Base-by-base conservation (phyloP, 1,140 invertebrate genomes). In the Drosophila orosa region DNA sequence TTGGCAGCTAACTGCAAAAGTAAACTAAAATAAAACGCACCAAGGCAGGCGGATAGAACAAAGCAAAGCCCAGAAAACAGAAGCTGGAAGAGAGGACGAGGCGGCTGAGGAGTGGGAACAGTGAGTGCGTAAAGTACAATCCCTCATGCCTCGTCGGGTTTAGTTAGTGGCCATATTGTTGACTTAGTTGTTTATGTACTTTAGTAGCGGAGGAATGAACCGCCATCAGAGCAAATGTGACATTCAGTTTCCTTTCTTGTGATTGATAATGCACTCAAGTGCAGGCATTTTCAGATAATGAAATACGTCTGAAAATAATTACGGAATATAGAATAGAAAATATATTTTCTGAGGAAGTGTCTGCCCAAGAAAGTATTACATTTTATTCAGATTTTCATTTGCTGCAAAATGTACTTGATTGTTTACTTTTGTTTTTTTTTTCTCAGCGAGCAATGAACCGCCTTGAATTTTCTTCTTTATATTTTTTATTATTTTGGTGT, bases 21-120 rank as follows among this genome's bases (percentile, higher is more conserved):
- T 62, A 62, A 62, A 62, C 50, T 17, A 3, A 57, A 62, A 62
- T 62, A 39, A 39, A 61, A 61, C 58, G 47, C 47, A 61, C 13
- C 48, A 37, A 56, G 24, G n/a, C 24, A 56, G 17, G 59, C 59
- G 48, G 59, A 37, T 19, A 61, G 48, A 56, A 62, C 60, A 62
- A 62, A 62, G 60, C 17, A 27, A 56, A 27, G 13, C 31, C 33
- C 57, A 59, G 13, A 62, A 39, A 56, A 39, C 35, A 27, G 48
- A 37, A 39, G 50, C 33, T 56, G 59, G 33, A 39, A 1, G 2
- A 27, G 58, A 3, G 42, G n/a, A 7, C 15, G 17, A 13, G 47
- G n/a, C 9, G 27, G 40, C 3, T 9, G 27, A 35, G 50, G 29
- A 33, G 31, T 10, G n/a, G 31, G 47, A 19, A 31, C 45, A 61